Evolutionary conservation across 2,888 invertebrate genomes (phyloP).

Genomic region (Lottia scabra): DNA sequence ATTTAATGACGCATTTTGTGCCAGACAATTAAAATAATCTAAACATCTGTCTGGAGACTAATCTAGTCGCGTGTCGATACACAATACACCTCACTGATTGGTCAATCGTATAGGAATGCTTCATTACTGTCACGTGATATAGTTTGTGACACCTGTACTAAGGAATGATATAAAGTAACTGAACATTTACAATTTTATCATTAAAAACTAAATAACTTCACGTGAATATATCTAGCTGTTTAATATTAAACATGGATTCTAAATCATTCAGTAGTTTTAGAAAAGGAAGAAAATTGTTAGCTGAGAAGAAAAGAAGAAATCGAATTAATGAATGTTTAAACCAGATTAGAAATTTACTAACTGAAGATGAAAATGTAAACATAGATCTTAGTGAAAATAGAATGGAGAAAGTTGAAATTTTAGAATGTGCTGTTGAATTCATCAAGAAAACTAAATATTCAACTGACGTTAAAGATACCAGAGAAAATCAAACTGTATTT

Average conservation of each 20-base stretch:
- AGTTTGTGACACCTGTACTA: not conserved
- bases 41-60: not conserved
- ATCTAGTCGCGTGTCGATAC: constrained; percentile 1
- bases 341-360: not conserved
- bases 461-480: not conserved
- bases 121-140: not conserved
- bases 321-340: not conserved
- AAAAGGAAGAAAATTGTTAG: not conserved
- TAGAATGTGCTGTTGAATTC: not conserved
- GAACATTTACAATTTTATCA: too few species aligned
- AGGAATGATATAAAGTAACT: not conserved
- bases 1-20: not conserved
- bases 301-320: not conserved
- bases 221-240: not conserved
- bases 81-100: not conserved
- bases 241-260: not conserved
- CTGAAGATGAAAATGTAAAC: not conserved
- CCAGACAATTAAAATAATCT: not conserved
- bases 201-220: not conserved
- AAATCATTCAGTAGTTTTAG: not conserved
- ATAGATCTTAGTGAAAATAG: not conserved
- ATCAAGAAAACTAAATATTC: constrained; percentile 1
- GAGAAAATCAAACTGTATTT: not conserved
- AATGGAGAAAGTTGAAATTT: not conserved
- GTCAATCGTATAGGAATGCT: not conserved